Conservation (phyloP, 2,797 vertebrate species). For the Chelon labrosus region DNA sequence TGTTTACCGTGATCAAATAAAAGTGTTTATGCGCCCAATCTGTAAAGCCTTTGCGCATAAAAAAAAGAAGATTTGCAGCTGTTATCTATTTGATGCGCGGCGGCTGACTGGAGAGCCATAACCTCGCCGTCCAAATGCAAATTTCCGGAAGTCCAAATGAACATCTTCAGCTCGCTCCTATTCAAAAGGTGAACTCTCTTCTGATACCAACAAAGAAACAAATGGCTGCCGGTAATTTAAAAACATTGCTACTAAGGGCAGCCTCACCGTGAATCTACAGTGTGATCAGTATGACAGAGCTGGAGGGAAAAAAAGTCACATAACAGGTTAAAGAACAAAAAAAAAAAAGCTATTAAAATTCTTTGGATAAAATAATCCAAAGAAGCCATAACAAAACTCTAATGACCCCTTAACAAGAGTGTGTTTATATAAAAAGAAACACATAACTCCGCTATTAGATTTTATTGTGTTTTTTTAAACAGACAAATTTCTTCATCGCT, state of each 20-base stretch:
- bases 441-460: too few relatives aligned
- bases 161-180: slow-evolving; percentile 12
- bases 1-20: slow-evolving; percentile 30
- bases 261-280: slow-evolving; percentile 24
- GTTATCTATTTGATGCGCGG: not conserved
- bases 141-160: not conserved
- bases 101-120: slow-evolving; percentile 4
- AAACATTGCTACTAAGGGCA: slow-evolving; percentile 3
- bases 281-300: slow-evolving; percentile 3
- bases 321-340: not conserved
- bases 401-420: too few relatives aligned
- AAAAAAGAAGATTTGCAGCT: not conserved
- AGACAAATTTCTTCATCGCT: too few relatives aligned
- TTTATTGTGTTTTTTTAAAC: too few relatives aligned
- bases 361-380: too few relatives aligned
- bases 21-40: slow-evolving; percentile 16
- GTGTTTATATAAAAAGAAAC: too few relatives aligned
- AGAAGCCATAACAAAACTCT: too few relatives aligned
- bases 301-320: not conserved
- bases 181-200: slow-evolving; percentile 27
- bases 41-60: slow-evolving; percentile 6
- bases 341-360: not conserved
- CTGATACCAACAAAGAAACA: slow-evolving; percentile 18
- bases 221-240: slow-evolving; percentile 21
- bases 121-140: slow-evolving; percentile 8